Base-by-base conservation (phyloP, 2,113 vertebrate genomes). In the Rhea pennata region DNA sequence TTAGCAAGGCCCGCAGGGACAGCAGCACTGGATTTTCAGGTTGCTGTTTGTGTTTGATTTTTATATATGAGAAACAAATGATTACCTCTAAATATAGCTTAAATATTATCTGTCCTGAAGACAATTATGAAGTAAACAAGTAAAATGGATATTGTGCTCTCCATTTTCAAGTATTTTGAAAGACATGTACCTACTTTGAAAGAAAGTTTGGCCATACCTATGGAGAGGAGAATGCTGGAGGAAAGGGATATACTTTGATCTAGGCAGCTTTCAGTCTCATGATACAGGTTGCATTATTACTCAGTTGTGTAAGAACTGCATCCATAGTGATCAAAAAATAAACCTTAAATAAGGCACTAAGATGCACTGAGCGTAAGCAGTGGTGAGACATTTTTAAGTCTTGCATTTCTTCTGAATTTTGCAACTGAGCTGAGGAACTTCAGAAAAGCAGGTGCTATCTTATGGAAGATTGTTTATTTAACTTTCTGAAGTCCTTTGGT, bases 401-500 rank as follows among this genome's bases (percentile, higher is more conserved):
- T 74, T 36, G n/a, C 0, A 0, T 92, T 91, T 85, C 42, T 74
- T 64, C 51, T 69, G 73, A 33, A 20, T 84, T 91, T 82, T 95
- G 77, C 77, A 10, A 13, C n/a, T 22, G 65, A 65, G 27, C 39
- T 76, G 36, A 84, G 86, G 36, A 33, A 36, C 56, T 69, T 72
- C 3, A 75, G 39, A 56, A 94, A 87, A 94, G 56, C 46, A 80
- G 9, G 36, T 72, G 12, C 16, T 51, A 48, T 33, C 40, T 21
- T 31, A 40, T 51, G 33, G 48, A 44, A 54, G 48, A 10, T 4
- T 33, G 33, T 53, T 92, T 83, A 20, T 72, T 75, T 66, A 61
- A n/a, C 42, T 73, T 87, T 92, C 79, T 87, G 53, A 92, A 93
- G 70, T 73, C 33, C 44, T 84, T 66, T 87, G 70, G 54, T 76